These are phyloP conservation scores for Heliothis subflexa DNA, from an alignment of 1,140 invertebrate genomes.

Conservation along the genomic window DNA sequence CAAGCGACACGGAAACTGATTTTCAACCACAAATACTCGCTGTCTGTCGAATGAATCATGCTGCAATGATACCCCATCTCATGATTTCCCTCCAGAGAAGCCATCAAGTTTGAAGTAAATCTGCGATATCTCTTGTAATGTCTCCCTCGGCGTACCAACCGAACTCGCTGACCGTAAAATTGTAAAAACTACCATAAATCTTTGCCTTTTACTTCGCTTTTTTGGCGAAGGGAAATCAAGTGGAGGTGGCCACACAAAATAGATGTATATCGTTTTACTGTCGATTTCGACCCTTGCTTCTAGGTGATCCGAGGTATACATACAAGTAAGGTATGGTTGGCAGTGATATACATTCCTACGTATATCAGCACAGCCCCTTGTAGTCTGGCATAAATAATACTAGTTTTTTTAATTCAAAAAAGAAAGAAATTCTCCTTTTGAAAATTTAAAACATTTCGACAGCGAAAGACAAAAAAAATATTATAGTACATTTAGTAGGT, in stretches of 20 bases:
- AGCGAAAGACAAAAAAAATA: too few species aligned
- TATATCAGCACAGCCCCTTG: neutral
- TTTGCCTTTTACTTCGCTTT: constrained; percentile 61
- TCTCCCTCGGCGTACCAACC: constrained; percentile 70
- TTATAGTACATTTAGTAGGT: too few species aligned
- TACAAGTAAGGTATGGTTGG: constrained; percentile 2
- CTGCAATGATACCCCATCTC: constrained; percentile 70
- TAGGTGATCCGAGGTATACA: neutral
- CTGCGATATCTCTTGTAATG: constrained; percentile 78
- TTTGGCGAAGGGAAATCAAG: constrained; percentile 48
- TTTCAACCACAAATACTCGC: constrained; percentile 46
- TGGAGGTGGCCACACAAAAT: constrained; percentile 44
- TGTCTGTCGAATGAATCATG: constrained; percentile 62
- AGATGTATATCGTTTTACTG: constrained; percentile 44
- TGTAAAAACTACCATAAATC: constrained; percentile 78
- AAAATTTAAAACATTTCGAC: too few species aligned
- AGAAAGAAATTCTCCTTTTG: too few species aligned
- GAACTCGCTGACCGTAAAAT: constrained; percentile 79
- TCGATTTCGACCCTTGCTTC: constrained; percentile 3
- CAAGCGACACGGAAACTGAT: constrained; percentile 9
- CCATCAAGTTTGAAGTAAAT: constrained; percentile 80
- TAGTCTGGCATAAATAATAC: too few species aligned
- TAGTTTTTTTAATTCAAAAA: too few species aligned
- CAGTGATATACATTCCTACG: neutral
- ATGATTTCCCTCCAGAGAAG: constrained; percentile 76